Base-by-base conservation (phyloP, 2,888 invertebrate genomes). In the Sphaeridia pumilis region DNA sequence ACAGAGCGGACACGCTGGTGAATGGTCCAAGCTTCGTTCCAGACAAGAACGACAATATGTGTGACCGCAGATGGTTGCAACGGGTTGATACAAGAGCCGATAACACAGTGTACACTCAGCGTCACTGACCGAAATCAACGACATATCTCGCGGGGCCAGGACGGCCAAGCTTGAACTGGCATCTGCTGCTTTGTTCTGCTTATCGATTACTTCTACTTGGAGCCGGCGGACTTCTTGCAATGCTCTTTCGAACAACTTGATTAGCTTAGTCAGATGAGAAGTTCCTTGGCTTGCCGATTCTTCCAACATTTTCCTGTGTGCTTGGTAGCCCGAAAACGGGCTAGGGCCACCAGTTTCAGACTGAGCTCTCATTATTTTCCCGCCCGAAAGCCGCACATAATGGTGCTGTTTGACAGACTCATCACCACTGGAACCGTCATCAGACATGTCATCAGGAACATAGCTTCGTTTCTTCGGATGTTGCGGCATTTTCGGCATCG, bases 31-130 rank as follows among this genome's bases (percentile, higher is more conserved):
- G 62, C 83, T 83, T 48, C 89, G 78, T 67, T 88, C 87, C 51
- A 93, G 74, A 70, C 93, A 93, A 64, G 75, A 78, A 68, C 83
- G 76, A 70, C 93, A 93, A 72, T 87, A 93, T 5, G 86, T 85
- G 71, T 93, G 93, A 2, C 93, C 93, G 69, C 93, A 93, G 0
- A 83, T 82, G 2, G 92, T 90, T 17, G 89, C 87, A 35, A 93
- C 84, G 0, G 93, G 92, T 67, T 81, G 78, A 72, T 80, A 79
- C 55, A 87, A 74, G 1, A 83, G 77, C 46, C 84, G 77, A 67
- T 81, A 82, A 71, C 88, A 88, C 4, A 90, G 73, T 48, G 86
- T 80, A 70, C 90, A 92, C 68, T 87, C 85, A 67, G 86, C 77
- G 67, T 85, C 85, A 21, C 77, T 73, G 55, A 71, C 70, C 58